These are phyloP conservation scores for Saturnia japonica DNA, from an alignment of 2,888 invertebrate species.

Conservation along the genomic window DNA sequence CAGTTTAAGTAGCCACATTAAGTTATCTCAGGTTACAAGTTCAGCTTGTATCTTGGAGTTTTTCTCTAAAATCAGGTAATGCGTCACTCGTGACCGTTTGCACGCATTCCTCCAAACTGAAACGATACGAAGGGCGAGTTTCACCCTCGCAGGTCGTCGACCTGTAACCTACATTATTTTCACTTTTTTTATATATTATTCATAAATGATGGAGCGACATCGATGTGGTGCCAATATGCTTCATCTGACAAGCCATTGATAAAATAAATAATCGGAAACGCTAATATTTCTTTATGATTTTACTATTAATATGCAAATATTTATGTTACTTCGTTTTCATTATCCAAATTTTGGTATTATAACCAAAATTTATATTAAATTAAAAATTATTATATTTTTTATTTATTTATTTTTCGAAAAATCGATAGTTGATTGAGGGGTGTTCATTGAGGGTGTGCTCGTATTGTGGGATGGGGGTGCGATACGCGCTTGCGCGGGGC, in stretches of 20 bases:
- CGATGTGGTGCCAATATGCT: neutral
- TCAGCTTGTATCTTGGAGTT: neutral
- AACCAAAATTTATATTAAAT: neutral
- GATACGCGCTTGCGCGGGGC: constrained; percentile 70
- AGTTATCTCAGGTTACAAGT: neutral
- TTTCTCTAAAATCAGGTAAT: neutral
- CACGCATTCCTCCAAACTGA: constrained; percentile 9
- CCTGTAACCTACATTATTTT: constrained; percentile 39
- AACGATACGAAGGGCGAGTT: constrained; percentile 15
- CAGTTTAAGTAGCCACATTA: neutral
- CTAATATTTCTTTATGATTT: neutral
- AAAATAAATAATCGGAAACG: neutral
- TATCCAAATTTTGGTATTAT: neutral
- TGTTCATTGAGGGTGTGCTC: constrained; percentile 71
- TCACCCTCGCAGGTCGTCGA: constrained; percentile 38
- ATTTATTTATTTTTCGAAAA: constrained; percentile 44
- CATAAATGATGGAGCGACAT: constrained; percentile 1
- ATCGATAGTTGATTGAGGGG: constrained; percentile 77
- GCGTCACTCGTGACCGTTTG: constrained; percentile 15
- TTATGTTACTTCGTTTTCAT: neutral
- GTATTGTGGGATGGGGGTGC: constrained; percentile 44
- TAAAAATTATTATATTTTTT: neutral
- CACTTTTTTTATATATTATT: constrained; percentile 20
- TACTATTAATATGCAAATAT: neutral
- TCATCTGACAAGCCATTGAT: neutral